Evolutionary conservation across 1,140 invertebrate species (phyloP).

Genomic region (Drosophila lacertosa): DNA sequence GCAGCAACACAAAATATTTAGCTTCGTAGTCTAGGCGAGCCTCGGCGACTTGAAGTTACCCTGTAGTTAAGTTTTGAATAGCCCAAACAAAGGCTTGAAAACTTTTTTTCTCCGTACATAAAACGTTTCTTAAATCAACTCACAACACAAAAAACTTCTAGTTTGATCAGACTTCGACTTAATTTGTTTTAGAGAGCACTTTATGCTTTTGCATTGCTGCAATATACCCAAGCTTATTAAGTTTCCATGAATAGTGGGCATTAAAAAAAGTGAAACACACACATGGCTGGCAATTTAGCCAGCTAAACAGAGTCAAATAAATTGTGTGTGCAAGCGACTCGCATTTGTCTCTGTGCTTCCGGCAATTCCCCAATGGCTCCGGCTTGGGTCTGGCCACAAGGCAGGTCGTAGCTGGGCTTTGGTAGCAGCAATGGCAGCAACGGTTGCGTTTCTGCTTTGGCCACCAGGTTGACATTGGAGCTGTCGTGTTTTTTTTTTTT

Average conservation of each 20-base stretch:
- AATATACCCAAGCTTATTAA: too few species aligned
- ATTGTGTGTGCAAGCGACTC: conserved; percentile 30
- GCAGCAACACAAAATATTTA: conserved; percentile 9
- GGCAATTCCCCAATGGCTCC: conserved; percentile 16
- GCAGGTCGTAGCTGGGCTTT: conserved; percentile 3
- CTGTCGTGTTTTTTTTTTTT: conserved; percentile 5
- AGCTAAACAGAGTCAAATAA: conserved; percentile 25
- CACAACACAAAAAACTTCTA: too few species aligned
- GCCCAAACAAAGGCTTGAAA: too few species aligned
- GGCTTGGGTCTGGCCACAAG: not conserved
- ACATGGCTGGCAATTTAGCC: not conserved
- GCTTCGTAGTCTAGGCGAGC: not conserved
- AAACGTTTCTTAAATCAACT: too few species aligned
- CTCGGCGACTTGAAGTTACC: too few species aligned
- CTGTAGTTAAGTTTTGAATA: too few species aligned
- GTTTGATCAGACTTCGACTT: too few species aligned
- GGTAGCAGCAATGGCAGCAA: not conserved
- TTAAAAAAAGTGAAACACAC: not conserved
- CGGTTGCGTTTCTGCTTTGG: conserved; percentile 7
- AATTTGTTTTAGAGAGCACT: too few species aligned
- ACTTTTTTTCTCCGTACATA: too few species aligned
- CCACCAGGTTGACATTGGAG: conserved; percentile 33
- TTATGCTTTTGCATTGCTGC: too few species aligned
- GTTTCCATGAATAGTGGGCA: too few species aligned
- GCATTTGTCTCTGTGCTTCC: conserved; percentile 33